Base-by-base conservation (phyloP, 2,797 vertebrate species). In the Lacerta agilis region DNA sequence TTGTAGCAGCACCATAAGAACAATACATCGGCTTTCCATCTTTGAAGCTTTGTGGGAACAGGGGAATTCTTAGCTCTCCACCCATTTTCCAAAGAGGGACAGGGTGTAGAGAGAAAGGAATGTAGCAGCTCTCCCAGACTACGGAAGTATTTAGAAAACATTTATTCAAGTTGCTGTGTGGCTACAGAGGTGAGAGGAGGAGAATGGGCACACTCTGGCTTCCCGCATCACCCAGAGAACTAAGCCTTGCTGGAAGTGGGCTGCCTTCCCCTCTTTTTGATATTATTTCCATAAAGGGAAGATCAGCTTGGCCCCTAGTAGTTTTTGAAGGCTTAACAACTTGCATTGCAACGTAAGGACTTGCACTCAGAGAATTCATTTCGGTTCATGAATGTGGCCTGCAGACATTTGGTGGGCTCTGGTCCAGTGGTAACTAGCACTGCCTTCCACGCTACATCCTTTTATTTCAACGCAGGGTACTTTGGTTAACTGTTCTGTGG, bases 41-140 rank as follows among this genome's bases (percentile, higher is more conserved):
- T 88, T 88, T 67, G 90, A 95, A 77, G 89, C 87, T 0, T 8
- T 67, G 58, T 77, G 33, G 64, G 69, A 77, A 45, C 79, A 87
- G 86, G 38, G 66, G 73, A 66, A 45, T 85, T 76, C 55, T 55
- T 41, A 76, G 13, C 29, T 66, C 66, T 85, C 58, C 41, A 29
- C n/a, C 73, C 36, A 10, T 85, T 33, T 33, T 83, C 8, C 27
- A 8, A 71, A 1, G 1, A 2, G 20, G 36, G 8, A 23, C 5
- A 23, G 38, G 36, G 36, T 73, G 27, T 2, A 29, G 8, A n/a
- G 20, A 79, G n/a, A n/a, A 7, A n/a, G 18, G 81, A 38, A 69
- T 43, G 27, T 43, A 69, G 11, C 61, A 23, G 9, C 29, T 49
- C 66, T 49, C 33, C 38, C 66, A 49, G 29, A 11, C 29, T 49